Evolutionary conservation across 2,113 vertebrate genomes (phyloP), one percentile per base, ranked within the genome.

Genomic region (Polypterus senegalus): DNA sequence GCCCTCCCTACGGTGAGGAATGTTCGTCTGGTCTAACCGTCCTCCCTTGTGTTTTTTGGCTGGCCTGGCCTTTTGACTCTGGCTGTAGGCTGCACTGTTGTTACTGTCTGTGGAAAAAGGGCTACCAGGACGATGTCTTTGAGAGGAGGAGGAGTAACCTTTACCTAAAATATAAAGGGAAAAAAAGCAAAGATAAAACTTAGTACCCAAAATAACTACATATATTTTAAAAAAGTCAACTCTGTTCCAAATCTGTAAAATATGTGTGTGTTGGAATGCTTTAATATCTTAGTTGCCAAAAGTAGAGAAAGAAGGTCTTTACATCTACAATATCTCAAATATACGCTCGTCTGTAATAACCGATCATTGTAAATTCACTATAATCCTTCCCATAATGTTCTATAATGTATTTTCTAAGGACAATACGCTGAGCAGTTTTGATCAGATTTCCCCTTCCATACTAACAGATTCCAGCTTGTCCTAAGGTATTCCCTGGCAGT

Each of bases 21-120:
- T 70, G 27, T 91, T 74, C 43, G 87, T 85, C 73, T 89, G 91
- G 60, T 89, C 88, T 71, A 81, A 68, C 48, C 86, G 70, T 8
- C 83, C 83, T 72, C 82, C 91, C 84, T 93, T 92, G 77, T 90
- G 89, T 87, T 97, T 98, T 69, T 95, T 93, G 43, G 89, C 81
- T 64, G 92, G 90, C 72, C 94, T 74, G 0, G 86, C 89, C 79
- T 89, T 90, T 83, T 95, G 94, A 67, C 84, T 92, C 73, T 93
- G 81, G 80, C 73, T 97, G 78, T 92, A 81, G 77, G 81, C 88
- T 76, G 77, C 77, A 83, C 83, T 83, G 70, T 87, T 87, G 74
- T 86, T 97, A 85, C 92, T 90, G 73, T 97, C 93, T 67, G 90
- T 89, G 76, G 96, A 98, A 82, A 98, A 98, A 5, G 94, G 96